Percentiles rank a stretch among this genome's conserved stretches.
Conservation (phyloP, 1,140 invertebrate genomes). For the Druon quercuslanigerum region DNA sequence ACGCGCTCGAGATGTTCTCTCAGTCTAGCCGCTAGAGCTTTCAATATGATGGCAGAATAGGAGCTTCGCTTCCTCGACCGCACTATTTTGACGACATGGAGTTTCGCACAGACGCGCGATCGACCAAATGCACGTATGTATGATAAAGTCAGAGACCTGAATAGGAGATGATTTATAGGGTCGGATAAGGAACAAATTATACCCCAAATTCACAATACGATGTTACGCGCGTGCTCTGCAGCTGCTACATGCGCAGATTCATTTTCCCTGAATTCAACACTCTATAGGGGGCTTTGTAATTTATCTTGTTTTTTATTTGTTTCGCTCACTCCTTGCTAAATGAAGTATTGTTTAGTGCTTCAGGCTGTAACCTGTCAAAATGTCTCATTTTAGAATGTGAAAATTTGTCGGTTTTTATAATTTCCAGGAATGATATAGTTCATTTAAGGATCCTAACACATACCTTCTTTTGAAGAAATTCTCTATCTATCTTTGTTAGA, state of each 20-base stretch:
- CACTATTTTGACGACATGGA: constrained; percentile 25
- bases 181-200: constrained; percentile 46
- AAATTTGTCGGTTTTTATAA: no score
- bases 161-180: constrained; percentile 43
- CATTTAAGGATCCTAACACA: no score
- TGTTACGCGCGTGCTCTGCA: constrained; percentile 4
- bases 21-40: constrained; percentile 1
- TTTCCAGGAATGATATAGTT: no score
- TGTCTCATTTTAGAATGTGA: no score
- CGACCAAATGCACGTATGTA: constrained; percentile 34
- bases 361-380: background rate
- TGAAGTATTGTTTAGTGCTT: background rate
- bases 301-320: constrained; percentile 7
- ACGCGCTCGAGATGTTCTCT: constrained; percentile 37
- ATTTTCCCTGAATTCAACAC: background rate
- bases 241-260: constrained; percentile 27
- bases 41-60: constrained; percentile 13
- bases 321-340: background rate
- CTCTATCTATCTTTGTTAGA: no score
- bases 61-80: constrained; percentile 22
- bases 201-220: constrained; percentile 14
- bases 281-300: background rate
- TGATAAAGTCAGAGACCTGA: constrained; percentile 38
- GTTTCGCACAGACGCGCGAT: constrained; percentile 32
- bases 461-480: no score